Evolutionary conservation across 2,888 invertebrate species (phyloP), one percentile per base, ranked within the genome.

Genomic region (Cephonodes hylas): DNA sequence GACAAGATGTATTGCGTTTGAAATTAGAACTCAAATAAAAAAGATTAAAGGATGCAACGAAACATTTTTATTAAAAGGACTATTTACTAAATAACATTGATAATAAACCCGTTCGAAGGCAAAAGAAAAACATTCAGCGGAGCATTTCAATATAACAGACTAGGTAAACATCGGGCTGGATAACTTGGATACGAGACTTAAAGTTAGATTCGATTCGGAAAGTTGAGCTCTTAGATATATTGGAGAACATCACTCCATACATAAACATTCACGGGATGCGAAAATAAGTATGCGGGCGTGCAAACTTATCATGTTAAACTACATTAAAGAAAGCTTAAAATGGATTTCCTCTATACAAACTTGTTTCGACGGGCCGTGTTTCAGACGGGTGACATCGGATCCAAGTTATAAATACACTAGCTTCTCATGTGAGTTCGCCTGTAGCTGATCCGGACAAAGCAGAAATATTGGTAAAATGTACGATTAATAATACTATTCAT

Each of bases 121-220:
- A 38, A 38, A 10, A 13, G 34, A 10, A 38, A 38, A 13, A 10
- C 34, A 38, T 38, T n/a, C 13, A 38, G 34, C n/a, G 4, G n/a
- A 22, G 22, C 20, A 45, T 23, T 45, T 45, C 3, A 45, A 45
- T 45, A 45, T 23, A 45, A 34, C 27, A 31, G 20, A 59, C 31
- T 13, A 59, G 46, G 44, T 45, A 62, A 66, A 61, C 64, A 62
- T 61, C 62, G 45, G 63, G 63, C 64, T 53, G 53, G 60, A 61
- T 69, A 71, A 73, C 62, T 72, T 71, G 27, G 59, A 59, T 60
- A 27, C 8, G 18, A 63, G 69, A 67, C 66, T 73, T 72, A 64
- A 72, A 75, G 67, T 75, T 71, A 67, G 66, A 77, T 76, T 76
- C 75, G 69, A 75, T 72, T 72, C 64, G 22, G 23, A 64, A 74